phyloP scores from a whole-genome alignment of 2,888 invertebrate genomes.

The Monopis laevigella region DNA sequence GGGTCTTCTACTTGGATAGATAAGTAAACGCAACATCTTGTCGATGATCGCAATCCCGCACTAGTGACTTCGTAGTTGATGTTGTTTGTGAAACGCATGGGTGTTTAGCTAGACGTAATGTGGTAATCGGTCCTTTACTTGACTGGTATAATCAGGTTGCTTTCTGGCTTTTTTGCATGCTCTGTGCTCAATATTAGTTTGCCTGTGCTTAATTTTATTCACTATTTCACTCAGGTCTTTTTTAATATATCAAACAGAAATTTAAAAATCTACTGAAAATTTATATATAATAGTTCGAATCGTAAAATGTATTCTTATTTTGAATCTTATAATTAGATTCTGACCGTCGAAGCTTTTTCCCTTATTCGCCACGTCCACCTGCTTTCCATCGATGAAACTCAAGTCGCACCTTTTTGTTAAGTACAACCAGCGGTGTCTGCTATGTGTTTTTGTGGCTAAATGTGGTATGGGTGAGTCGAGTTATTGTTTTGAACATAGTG shows the following conservation, averaged over 20 bases:
- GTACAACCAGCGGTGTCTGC: not conserved
- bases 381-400: no score
- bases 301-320: no score
- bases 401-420: not conserved
- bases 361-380: no score
- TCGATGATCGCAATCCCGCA: constrained; percentile 66
- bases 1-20: constrained; percentile 1
- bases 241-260: no score
- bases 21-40: constrained; percentile 17
- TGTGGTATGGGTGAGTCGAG: not conserved
- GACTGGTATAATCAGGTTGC: not conserved
- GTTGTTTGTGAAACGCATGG: constrained; percentile 25
- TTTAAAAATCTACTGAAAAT: no score
- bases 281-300: no score
- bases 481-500: constrained; percentile 16
- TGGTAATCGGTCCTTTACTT: not conserved
- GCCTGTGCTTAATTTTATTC: no score
- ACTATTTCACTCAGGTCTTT: no score
- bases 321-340: no score
- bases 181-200: no score
- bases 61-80: constrained; percentile 36
- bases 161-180: not conserved
- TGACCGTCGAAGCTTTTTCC: no score
- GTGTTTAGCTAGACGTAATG: not conserved
- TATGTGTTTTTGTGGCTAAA: not conserved